Evolutionary conservation across 2,888 invertebrate species (phyloP), one percentile per base, ranked within the genome.

Genomic region (Agriopis aurantiaria): DNA sequence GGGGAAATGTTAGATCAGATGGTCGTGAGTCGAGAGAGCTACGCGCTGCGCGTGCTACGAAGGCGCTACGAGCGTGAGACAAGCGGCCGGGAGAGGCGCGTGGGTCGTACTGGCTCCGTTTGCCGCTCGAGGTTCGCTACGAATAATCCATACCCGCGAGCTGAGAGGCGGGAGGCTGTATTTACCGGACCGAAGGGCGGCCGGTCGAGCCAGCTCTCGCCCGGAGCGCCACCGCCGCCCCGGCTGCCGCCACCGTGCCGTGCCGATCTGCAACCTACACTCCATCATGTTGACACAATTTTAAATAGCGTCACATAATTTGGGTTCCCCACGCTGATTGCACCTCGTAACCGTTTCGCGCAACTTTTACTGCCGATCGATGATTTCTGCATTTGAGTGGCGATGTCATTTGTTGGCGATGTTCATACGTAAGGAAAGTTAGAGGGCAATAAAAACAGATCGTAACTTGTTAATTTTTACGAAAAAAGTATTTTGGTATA

Each of bases 121-220:
- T 84, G 82, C 84, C 83, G 86, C 81, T 87, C 33, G 33, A 33
- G 33, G 5, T 5, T 33, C 83, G 85, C 86, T 81, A 83, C 90
- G 91, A 93, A 92, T 93, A 93, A 93, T 93, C 93, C 91, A 93
- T 92, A 93, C 89, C 85, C 58, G 65, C 53, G 69, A 58, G 62
- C 53, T n/a, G 91, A 85, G 89, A 86, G 87, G 88, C 88, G 88
- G 90, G 91, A 91, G 91, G 92, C 91, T 91, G 91, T 91, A 87
- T 90, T 91, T 89, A 91, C 91, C 89, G 92, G 93, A 92, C 91
- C 89, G 88, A 84, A 88, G 91, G 90, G 90, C 90, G 91, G 87
- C 84, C 88, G 89, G 87, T 83, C 89, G 89, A 87, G 86, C 88
- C 84, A 87, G 87, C 87, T 83, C 82, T 85, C 88, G 86, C 80